Evolutionary conservation across 2,797 vertebrate species (phyloP).

Genomic region (Poeciliopsis infans): DNA sequence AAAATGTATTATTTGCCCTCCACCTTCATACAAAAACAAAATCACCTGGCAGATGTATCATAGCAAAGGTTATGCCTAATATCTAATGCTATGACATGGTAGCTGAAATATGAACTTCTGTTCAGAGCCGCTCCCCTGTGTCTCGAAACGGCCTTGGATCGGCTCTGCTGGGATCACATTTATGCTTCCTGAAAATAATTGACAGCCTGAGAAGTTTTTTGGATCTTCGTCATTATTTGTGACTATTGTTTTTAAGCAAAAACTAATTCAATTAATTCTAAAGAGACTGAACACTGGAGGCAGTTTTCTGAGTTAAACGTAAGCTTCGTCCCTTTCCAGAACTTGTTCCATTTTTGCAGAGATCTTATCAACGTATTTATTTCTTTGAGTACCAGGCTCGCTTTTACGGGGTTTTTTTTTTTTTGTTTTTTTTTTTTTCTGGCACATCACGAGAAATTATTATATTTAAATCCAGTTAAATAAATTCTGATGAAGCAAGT

Average conservation of each 20-base stretch:
- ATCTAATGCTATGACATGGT: neutral
- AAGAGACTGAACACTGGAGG: constrained; percentile 23
- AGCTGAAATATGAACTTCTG: neutral
- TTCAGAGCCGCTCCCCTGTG: neutral
- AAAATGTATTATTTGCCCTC: neutral
- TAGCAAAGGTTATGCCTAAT: neutral
- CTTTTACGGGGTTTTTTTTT: constrained; percentile 31
- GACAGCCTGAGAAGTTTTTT: neutral
- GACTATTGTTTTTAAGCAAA: constrained; percentile 2
- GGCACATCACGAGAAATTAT: constrained; percentile 50
- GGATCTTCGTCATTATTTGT: constrained; percentile 9
- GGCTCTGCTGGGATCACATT: neutral
- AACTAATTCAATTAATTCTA: constrained; percentile 18
- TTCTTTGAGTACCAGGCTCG: constrained; percentile 64
- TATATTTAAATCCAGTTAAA: constrained; percentile 74
- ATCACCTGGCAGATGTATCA: neutral
- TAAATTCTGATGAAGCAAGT: constrained; percentile 70
- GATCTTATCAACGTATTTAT: constrained; percentile 77
- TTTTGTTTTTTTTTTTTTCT: constrained; percentile 29
- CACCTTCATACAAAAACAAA: neutral
- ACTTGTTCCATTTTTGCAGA: constrained; percentile 36
- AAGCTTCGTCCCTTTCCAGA: constrained; percentile 39
- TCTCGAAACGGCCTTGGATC: neutral
- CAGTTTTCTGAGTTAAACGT: constrained; percentile 49
- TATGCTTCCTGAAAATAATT: neutral